Conservation (phyloP, 2,797 vertebrate genomes). For the Benthosema pterotum region DNA sequence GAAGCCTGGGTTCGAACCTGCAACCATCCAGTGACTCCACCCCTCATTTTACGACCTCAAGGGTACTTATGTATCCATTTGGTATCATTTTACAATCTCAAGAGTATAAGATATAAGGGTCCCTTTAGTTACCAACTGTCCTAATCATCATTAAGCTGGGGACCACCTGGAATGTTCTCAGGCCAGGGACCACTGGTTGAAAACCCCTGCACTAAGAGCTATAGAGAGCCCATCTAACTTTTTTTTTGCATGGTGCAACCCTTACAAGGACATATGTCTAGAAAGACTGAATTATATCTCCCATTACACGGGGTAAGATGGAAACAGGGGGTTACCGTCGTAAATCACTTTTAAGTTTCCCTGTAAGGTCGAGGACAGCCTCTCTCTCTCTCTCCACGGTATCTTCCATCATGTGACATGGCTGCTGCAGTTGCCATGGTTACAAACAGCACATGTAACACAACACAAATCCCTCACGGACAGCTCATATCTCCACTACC, state of each 20-base stretch:
- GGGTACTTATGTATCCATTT: no score
- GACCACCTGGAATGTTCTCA: no score
- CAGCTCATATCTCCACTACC: constrained; percentile 69
- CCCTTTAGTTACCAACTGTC: no score
- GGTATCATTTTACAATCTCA: no score
- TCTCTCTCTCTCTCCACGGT: no score
- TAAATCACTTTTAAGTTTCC: constrained; percentile 52
- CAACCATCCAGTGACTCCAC: no score
- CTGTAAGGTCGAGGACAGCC: constrained; percentile 47
- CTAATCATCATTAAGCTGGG: no score
- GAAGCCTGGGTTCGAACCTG: no score
- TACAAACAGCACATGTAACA: constrained; percentile 76
- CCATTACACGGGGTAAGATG: constrained; percentile 13
- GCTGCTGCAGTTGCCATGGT: constrained; percentile 77
- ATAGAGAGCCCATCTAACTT: constrained; percentile 13
- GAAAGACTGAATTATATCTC: constrained; percentile 22
- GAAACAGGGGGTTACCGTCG: constrained; percentile 11
- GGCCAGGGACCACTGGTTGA: no score
- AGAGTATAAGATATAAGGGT: no score
- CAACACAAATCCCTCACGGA: constrained; percentile 70
- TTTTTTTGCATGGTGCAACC: constrained; percentile 14
- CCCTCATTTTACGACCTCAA: no score
- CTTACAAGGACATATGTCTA: constrained; percentile 9
- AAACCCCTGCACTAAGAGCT: no score
- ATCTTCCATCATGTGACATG: constrained; percentile 56